Evolutionary conservation across 2,888 invertebrate genomes (phyloP), one percentile per base, ranked within the genome.

Genomic region (Steinernema scapterisci): DNA sequence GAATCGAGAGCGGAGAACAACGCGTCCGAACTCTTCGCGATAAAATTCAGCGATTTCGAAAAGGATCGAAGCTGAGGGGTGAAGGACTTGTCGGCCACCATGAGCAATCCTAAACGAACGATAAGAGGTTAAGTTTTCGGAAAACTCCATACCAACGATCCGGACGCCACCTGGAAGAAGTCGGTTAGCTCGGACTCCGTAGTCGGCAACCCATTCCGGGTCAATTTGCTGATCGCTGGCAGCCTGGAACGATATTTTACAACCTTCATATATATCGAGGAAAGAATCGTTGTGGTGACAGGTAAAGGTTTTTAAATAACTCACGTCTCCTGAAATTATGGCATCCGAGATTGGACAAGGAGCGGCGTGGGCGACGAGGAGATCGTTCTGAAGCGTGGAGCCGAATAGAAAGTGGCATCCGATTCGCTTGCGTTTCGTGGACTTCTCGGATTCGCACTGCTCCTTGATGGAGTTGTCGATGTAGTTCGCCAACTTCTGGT

Each of bases 161-260:
- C 63, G 63, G 3, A 63, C 63, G 9, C 63, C 63, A 7, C 63
- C 63, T 9, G 63, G 63, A 27, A 63, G 63, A 25, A 63, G 63
- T 13, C 63, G 63, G 38, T 63, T 63, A 1, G 63, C 63, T 16
- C 63, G 63, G 7, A 63, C 63, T 9, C 63, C 63, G 31, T 63
- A 63, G n/a, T 63, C 63, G 16, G 63, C 63, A 7, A 63, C 63
- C 63, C 63, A 63, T 25, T 63, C 63, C 16, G 63, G 63, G 31
- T 63, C 63, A 16, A 63, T 63, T n/a, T 63, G 63, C 63, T 63
- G 63, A 25, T 63, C 63, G 16, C 16, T 16, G 19, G 63, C 63
- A 16, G 63, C 63, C 63, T 63, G 25, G n/a, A 54, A 27, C 3
- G 16, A 27, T 1, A n/a, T n/a, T n/a, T n/a, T n/a, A 13, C 27